Percentiles rank a stretch among this genome's conserved stretches.
These are phyloP conservation scores for Ornithorhynchus anatinus DNA, from an alignment of 2,113 vertebrate species.

Conservation along the genomic window DNA sequence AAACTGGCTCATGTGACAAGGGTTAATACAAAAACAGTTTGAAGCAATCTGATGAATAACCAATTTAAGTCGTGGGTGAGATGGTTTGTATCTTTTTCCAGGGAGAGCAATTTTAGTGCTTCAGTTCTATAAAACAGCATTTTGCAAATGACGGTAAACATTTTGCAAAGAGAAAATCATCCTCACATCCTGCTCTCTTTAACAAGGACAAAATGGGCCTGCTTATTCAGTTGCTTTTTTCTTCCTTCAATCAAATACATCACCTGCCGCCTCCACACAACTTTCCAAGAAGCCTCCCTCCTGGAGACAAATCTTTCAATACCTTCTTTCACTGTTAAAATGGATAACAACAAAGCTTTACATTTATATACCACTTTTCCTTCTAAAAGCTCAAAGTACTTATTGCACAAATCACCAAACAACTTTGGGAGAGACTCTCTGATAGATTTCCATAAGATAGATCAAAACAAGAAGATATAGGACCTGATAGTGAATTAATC, in stretches of 20 bases:
- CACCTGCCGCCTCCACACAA: background rate
- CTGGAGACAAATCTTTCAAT: background rate
- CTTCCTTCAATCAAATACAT: background rate
- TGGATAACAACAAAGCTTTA: background rate
- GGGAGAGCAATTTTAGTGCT: slow-evolving; percentile 3
- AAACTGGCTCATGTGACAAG: background rate
- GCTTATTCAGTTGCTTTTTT: background rate
- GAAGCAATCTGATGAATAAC: background rate
- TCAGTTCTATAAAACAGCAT: slow-evolving; percentile 2
- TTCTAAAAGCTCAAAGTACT: background rate
- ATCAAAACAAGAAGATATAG: too few species aligned
- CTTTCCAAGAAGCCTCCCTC: background rate
- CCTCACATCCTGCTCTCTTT: background rate
- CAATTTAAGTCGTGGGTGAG: background rate
- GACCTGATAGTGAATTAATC: too few species aligned
- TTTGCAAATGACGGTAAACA: slow-evolving; percentile 18
- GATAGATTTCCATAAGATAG: too few species aligned
- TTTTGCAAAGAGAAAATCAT: background rate
- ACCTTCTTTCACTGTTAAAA: background rate
- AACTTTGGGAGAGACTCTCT: background rate
- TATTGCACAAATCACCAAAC: background rate
- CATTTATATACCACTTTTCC: background rate
- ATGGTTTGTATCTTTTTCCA: background rate
- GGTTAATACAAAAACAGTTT: background rate
- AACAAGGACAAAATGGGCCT: background rate